These are phyloP conservation scores for Diuraphis noxia DNA, from an alignment of 1,140 invertebrate species.

Conservation along the genomic window DNA sequence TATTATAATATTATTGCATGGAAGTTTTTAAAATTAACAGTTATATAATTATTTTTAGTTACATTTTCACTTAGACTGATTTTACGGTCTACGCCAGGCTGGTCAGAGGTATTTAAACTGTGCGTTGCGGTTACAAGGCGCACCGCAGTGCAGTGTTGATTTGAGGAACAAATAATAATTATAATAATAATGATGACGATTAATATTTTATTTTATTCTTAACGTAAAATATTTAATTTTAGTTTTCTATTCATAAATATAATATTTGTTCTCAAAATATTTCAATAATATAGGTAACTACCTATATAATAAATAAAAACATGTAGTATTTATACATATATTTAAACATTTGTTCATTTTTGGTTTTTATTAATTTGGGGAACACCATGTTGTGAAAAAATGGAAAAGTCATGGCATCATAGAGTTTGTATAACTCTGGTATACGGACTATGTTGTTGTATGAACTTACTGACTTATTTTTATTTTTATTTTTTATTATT, in stretches of 20 bases:
- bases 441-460: background rate
- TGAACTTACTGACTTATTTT: background rate
- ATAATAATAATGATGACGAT: background rate
- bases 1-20: too few relatives aligned
- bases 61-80: background rate
- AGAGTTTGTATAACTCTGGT: background rate
- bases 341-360: background rate
- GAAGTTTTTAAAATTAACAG: background rate
- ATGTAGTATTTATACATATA: too few relatives aligned
- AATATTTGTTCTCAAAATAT: background rate
- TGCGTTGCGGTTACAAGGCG: background rate
- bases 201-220: background rate
- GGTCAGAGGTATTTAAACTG: background rate
- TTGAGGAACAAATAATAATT: background rate
- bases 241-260: background rate
- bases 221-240: background rate
- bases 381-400: background rate
- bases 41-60: background rate
- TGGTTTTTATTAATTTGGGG: background rate
- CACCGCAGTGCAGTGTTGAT: background rate
- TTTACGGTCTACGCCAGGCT: background rate
- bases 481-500: too few relatives aligned
- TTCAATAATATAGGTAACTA: background rate
- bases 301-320: background rate
- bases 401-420: background rate